A percentile compares a stretch with the other conserved stretches of the same genome.
These are phyloP conservation scores for Myripristis murdjan DNA, from an alignment of 2,797 vertebrate species.

Conservation along the genomic window DNA sequence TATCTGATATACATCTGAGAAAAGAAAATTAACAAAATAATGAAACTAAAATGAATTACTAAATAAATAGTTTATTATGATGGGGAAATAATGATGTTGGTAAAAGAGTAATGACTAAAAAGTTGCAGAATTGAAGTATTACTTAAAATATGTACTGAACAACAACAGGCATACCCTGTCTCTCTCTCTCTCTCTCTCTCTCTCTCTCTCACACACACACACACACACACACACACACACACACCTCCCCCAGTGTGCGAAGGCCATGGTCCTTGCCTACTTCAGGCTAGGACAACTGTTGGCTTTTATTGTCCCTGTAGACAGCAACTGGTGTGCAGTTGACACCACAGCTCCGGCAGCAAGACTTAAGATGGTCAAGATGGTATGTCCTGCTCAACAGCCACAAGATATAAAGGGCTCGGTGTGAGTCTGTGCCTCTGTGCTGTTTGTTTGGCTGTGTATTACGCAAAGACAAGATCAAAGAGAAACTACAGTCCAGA, in stretches of 20 bases:
- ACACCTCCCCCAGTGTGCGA: not conserved
- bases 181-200: no score
- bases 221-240: conserved; percentile 17
- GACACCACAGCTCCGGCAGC: not conserved
- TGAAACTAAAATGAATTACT: no score
- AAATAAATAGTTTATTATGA: no score
- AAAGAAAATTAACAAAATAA: no score
- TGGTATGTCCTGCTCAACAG: not conserved
- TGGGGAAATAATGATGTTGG: no score
- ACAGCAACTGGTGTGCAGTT: conserved; percentile 39
- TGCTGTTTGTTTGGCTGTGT: not conserved
- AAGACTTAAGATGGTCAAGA: not conserved
- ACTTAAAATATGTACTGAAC: no score
- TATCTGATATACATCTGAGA: no score
- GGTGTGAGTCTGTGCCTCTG: not conserved
- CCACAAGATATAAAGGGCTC: not conserved
- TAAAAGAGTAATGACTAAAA: no score
- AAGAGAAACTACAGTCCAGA: no score
- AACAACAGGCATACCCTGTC: no score
- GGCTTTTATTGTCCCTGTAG: conserved; percentile 42
- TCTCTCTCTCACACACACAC: not conserved
- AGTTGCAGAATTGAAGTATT: no score
- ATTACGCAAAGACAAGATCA: no score
- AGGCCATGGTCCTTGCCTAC: not conserved
- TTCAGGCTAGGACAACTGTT: conserved; percentile 41